A percentile compares a stretch with the other conserved stretches of the same genome.
Evolutionary conservation across 2,888 invertebrate genomes (phyloP).

Genomic region (Hylaea fasciaria): DNA sequence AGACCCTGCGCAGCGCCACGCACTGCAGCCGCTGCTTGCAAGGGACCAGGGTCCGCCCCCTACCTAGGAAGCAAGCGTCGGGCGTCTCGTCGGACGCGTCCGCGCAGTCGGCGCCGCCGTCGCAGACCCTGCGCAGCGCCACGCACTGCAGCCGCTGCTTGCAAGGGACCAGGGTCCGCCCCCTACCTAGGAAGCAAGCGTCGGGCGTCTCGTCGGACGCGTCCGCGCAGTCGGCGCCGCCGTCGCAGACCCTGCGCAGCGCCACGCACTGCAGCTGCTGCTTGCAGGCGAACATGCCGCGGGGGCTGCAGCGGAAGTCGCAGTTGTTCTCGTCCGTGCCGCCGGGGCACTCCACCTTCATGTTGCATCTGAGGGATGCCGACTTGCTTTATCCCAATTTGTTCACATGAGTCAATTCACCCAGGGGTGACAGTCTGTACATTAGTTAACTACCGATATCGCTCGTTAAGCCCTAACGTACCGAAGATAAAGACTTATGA

Average conservation of each 20-base stretch:
- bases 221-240: slow-evolving; percentile 88
- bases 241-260: slow-evolving; percentile 67
- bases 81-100: slow-evolving; percentile 89
- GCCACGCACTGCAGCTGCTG: slow-evolving; percentile 85
- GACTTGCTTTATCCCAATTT: too few species aligned
- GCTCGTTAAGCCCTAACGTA: too few species aligned
- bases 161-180: too few species aligned
- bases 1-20: too few species aligned
- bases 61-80: slow-evolving; percentile 63
- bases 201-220: slow-evolving; percentile 87
- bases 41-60: too few species aligned
- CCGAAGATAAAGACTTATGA: too few species aligned
- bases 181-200: slow-evolving; percentile 59
- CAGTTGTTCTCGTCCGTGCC: slow-evolving; percentile 89
- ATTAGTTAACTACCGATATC: too few species aligned
- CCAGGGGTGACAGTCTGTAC: too few species aligned
- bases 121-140: too few species aligned
- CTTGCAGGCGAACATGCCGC: slow-evolving; percentile 81
- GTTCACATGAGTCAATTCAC: too few species aligned
- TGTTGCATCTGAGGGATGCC: slow-evolving; percentile 84
- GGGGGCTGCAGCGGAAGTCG: slow-evolving; percentile 55
- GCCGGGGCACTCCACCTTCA: slow-evolving; percentile 88
- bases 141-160: too few species aligned
- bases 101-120: slow-evolving; percentile 87
- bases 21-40: too few species aligned